Base-by-base conservation (phyloP, 2,113 vertebrate species). In the Poecilia latipinna region DNA sequence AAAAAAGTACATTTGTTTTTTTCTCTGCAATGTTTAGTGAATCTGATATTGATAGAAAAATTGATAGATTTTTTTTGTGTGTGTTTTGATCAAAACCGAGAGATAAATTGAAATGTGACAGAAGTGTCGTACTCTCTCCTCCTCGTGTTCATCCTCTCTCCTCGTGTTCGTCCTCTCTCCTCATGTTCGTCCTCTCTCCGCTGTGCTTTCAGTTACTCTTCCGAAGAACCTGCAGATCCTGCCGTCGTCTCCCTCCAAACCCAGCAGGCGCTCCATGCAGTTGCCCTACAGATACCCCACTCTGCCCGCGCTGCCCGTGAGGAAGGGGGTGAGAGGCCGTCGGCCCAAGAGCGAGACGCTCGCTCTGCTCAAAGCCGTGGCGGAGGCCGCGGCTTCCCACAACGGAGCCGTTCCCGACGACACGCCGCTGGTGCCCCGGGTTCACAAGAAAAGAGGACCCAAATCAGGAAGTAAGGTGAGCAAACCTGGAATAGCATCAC, bases 401-500 rank as follows among this genome's bases (percentile, higher is more conserved):
- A 91, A 89, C 4, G 92, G 82, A 62, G 70, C 84, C 8, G 26
- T 83, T 54, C 85, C 93, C 32, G 94, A 92, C 79, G 86, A 83
- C 80, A 77, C 92, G 29, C 94, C 94, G 84, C 94, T 90, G 0
- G 22, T 91, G 51, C 86, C 92, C 69, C 91, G 94, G 88, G 89
- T 93, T 1, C 80, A 94, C 93, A 97, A 94, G 89, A 96, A 96
- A 92, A 96, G 95, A 88, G 94, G 94, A 68, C 94, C 95, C 87
- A 96, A 96, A 80, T 95, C 96, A n/a, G 96, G 95, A 86, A 96
- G 95, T 94, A 99, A 98, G 96, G 98, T 99, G 84, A 93, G 65
- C 37, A 28, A 24, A 1, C 63, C 17, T 12, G 17, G 1, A 4
- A 8, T 37, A 12, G 4, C 10, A 32, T 8, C 4, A 32, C 8